Evolutionary conservation across 2,113 vertebrate genomes (phyloP), one percentile per base, ranked within the genome.

Genomic region (Podilymbus podiceps): DNA sequence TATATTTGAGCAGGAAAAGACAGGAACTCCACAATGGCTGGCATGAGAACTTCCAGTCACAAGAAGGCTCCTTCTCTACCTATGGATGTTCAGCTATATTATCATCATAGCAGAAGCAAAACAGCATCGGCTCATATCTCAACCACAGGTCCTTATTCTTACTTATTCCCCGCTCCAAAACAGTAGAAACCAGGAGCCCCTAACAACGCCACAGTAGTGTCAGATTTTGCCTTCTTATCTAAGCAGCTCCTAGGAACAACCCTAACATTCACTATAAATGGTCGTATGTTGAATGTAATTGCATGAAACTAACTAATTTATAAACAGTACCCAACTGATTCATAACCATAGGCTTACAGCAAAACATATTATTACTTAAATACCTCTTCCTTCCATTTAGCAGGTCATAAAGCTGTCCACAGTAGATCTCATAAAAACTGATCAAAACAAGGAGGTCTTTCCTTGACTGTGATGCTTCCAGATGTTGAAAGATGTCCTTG

Each of bases 391-490:
- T 98, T 97, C 98, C 97, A 82, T 99, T 98, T 75, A 99, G 97
- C 88, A 99, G 96, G 97, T 99, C 99, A 88, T 99, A 99, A 73
- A 99, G 98, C 91, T 99, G 99, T 85, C 99, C 99, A 49, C 99
- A 99, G 98, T 99, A 99, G 92, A 99, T 99, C 96, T 99, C 99
- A 95, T 99, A 99, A 96, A 99, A 99, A 90, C 99, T 99, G 97
- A 99, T 98, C 93, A 98, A 98, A 89, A 99, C 98, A 69, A 93
- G 94, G 56, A 97, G 97, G 30, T 96, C 96, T 58, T 83, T 97
- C 75, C 79, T 94, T 80, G 95, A 80, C 31, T 96, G 97, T 58
- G 98, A 89, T 6, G 94, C 56, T 92, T 98, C 98, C 52, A 99
- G 97, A 66, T 98, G 98, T 63, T 95, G 90, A 85, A 99, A 99